Percentiles rank a stretch among this genome's conserved stretches.
These are phyloP conservation scores for Hydrolagus affinis DNA, from an alignment of 2,113 vertebrate genomes.

Conservation along the genomic window DNA sequence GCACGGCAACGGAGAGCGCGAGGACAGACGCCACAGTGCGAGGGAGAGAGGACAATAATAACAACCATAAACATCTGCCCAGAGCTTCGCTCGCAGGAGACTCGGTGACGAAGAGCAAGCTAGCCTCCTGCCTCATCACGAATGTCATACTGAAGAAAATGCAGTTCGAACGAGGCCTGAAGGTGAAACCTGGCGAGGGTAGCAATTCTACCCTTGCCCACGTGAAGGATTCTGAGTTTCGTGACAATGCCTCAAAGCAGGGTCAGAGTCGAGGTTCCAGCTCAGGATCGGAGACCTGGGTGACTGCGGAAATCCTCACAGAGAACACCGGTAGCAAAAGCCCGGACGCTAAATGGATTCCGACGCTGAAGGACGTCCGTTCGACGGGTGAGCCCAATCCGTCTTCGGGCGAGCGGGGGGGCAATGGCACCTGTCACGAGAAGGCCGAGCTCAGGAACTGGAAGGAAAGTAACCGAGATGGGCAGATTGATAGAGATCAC, in stretches of 20 bases:
- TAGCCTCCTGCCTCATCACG: constrained; percentile 75
- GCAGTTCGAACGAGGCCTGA: constrained; percentile 52
- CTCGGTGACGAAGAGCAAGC: constrained; percentile 59
- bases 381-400: neutral
- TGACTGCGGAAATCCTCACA: too few species aligned
- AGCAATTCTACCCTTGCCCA: neutral
- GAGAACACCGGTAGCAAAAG: neutral
- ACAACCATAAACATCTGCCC: constrained; percentile 52
- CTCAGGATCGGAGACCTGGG: neutral
- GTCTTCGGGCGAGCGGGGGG: neutral
- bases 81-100: constrained; percentile 72
- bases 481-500: neutral
- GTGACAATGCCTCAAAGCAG: constrained; percentile 33
- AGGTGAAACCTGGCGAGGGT: constrained; percentile 44
- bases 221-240: constrained; percentile 35
- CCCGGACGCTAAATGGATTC: neutral
- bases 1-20: constrained; percentile 48
- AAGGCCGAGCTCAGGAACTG: neutral
- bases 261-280: neutral
- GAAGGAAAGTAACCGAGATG: neutral
- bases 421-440: neutral
- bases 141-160: constrained; percentile 81
- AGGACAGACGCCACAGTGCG: constrained; percentile 38
- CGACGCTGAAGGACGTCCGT: neutral
- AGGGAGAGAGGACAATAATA: constrained; percentile 36